These are phyloP conservation scores for Emydoidea blandingii DNA, from an alignment of 2,797 vertebrate genomes.

Conservation along the genomic window DNA sequence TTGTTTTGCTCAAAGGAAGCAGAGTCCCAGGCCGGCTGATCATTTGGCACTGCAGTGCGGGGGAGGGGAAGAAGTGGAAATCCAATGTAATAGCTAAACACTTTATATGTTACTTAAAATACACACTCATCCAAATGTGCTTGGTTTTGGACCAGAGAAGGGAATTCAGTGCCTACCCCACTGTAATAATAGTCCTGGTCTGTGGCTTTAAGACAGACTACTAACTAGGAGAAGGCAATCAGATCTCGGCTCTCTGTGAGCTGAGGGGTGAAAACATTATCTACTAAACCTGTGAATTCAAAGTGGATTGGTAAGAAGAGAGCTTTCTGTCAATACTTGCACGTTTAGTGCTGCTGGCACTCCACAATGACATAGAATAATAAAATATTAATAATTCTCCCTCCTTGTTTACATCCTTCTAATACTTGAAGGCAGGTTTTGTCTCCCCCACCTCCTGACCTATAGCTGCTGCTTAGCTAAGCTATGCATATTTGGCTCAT, in stretches of 20 bases:
- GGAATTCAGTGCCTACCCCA: neutral
- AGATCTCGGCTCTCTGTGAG: neutral
- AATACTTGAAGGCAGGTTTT: neutral
- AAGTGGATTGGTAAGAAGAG: neutral
- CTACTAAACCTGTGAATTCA: neutral
- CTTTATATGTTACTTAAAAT: neutral
- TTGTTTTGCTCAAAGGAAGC: neutral
- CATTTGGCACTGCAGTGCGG: neutral
- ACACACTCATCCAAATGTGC: neutral
- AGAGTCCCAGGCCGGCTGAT: neutral
- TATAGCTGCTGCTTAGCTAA: neutral
- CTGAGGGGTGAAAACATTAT: too few relatives aligned
- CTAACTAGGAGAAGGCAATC: neutral
- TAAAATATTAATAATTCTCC: conserved; percentile 21
- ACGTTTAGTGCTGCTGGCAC: neutral
- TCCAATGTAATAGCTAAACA: neutral
- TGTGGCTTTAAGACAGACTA: neutral
- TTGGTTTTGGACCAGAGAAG: neutral
- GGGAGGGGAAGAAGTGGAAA: neutral
- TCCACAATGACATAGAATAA: neutral
- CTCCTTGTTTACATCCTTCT: neutral
- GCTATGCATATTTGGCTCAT: conserved; percentile 17
- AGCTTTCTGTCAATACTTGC: neutral
- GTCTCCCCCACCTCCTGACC: neutral
- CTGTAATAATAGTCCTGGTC: neutral